A percentile compares a stretch with the other conserved stretches of the same genome.
Evolutionary conservation across 2,113 vertebrate species (phyloP).

Genomic region (Prolemur simus): DNA sequence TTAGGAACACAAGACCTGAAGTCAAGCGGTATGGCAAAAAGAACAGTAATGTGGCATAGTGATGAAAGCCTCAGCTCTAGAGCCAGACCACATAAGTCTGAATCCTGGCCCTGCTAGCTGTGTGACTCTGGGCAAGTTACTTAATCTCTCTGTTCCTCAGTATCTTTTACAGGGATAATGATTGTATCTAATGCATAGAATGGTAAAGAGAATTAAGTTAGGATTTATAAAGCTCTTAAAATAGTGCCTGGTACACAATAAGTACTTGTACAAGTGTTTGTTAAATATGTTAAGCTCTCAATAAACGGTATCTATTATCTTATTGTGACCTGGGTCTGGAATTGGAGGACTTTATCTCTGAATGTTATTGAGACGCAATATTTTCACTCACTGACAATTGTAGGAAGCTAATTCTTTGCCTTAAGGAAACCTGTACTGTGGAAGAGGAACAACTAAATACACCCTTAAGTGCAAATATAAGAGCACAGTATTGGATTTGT

Average conservation of each 20-base stretch:
- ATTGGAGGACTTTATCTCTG: background rate
- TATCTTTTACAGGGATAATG: background rate
- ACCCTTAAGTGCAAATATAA: background rate
- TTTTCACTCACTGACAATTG: background rate
- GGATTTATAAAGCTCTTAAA: background rate
- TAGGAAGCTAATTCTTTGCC: background rate
- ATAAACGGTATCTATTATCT: background rate
- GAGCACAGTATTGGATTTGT: background rate
- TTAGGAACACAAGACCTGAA: background rate
- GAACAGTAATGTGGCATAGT: fast-evolving
- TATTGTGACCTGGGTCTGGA: background rate
- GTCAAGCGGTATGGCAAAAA: background rate
- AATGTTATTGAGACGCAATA: background rate
- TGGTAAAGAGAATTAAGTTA: background rate
- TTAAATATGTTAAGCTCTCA: background rate
- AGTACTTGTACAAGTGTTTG: background rate
- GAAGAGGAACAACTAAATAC: background rate
- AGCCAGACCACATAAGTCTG: background rate
- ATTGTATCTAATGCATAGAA: background rate
- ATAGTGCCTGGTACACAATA: background rate
- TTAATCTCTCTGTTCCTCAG: background rate
- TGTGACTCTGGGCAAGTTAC: background rate
- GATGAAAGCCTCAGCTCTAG: background rate
- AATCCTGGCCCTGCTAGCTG: background rate
- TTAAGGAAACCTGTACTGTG: background rate